Evolutionary conservation across 2,888 invertebrate species (phyloP), one percentile per base, ranked within the genome.

Genomic region (Erebia aethiops): DNA sequence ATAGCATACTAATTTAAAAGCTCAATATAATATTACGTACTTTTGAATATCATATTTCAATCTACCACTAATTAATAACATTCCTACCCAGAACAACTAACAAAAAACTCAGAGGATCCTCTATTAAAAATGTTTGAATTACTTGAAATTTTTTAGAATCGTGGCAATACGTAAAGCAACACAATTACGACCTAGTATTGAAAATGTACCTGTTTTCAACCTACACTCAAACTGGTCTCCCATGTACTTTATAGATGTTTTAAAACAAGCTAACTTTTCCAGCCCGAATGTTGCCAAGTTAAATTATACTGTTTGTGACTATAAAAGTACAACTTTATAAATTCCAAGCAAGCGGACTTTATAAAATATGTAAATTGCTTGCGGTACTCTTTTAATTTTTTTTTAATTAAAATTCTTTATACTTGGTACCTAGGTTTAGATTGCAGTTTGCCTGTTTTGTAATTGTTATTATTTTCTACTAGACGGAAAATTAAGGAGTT

Each of bases 161-260:
- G 9, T 21, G 52, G 41, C 41, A n/a, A 64, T 35, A 7, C 1
- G 35, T 51, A 54, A 64, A 35, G 10, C 52, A 4, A 35, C 26
- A 64, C 26, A 21, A 57, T 7, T 57, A 1, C 52, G 16, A 52
- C 10, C 64, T n/a, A 64, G 35, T 1, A 11, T n/a, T 21, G 57
- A 13, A 2, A 26, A 64, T 52, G 16, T 64, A 35, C 35, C 35
- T 64, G 54, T 54, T 64, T 41, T 52, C 57, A 26, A 57, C 41
- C 41, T 52, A 49, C 35, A 52, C 41, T 14, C 64, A 52, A 64
- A 52, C 21, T 52, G 52, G 51, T 35, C 14, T n/a, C 21, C 49
- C 49, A 62, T 21, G 43, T 61, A 61, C 43, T 61, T 18, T 61
- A 46, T 16, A 46, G 43, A 46, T 61, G 61, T 61, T 61, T 46